Percentiles rank a stretch among this genome's conserved stretches.
Evolutionary conservation across 1,140 invertebrate species (phyloP).

Genomic region (Drosophila pseudoobscura): DNA sequence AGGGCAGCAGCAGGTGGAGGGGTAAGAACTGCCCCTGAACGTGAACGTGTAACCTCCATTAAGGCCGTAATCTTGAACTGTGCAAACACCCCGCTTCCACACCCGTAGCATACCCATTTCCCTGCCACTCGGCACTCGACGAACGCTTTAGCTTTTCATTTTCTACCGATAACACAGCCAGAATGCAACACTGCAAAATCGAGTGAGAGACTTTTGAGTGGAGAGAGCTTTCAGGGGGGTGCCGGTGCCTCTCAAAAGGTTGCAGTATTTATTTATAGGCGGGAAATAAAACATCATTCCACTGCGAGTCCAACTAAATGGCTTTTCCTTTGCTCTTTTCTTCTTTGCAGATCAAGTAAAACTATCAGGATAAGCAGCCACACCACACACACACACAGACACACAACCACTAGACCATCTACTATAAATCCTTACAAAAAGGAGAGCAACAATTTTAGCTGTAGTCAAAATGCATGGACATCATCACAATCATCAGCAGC

Average conservation of each 20-base stretch:
- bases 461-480: conserved; percentile 71
- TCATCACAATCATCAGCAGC: conserved; percentile 56
- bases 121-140: conserved; percentile 28
- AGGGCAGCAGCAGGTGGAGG: neutral
- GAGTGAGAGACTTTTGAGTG: neutral
- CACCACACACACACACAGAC: conserved; percentile 16
- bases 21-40: conserved; percentile 63
- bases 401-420: conserved; percentile 27
- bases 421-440: conserved; percentile 31
- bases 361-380: conserved; percentile 60
- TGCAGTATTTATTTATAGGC: conserved; percentile 39
- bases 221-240: conserved; percentile 19
- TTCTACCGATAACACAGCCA: conserved; percentile 41
- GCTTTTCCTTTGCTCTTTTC: conserved; percentile 10
- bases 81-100: neutral
- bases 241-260: neutral
- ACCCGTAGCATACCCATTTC: neutral
- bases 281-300: conserved; percentile 30
- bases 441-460: conserved; percentile 34
- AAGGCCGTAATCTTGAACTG: conserved; percentile 78
- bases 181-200: conserved; percentile 59
- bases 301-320: conserved; percentile 7
- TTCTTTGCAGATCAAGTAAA: conserved; percentile 71
- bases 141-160: conserved; percentile 43
- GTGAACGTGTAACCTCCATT: conserved; percentile 81